A percentile compares a stretch with the other conserved stretches of the same genome.
phyloP scores from a whole-genome alignment of 1,140 invertebrate species.

The Oedothorax gibbosus region DNA sequence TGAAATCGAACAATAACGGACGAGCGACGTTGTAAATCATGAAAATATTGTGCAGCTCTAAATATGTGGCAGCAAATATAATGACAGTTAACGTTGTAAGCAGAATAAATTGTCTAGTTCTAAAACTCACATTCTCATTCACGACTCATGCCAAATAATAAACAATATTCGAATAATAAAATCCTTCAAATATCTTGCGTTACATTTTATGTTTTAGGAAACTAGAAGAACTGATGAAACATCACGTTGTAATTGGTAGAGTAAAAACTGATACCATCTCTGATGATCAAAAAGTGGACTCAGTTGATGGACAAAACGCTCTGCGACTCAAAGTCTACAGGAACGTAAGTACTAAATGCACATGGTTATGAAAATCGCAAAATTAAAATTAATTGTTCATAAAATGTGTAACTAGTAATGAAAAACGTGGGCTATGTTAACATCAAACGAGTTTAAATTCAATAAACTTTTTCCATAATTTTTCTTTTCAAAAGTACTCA shows the following conservation, averaged over 20 bases:
- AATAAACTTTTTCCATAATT: too few species aligned
- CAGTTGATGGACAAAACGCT: slow-evolving; percentile 69
- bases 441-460: too few species aligned
- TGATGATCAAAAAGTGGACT: slow-evolving; percentile 69
- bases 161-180: neutral
- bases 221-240: slow-evolving; percentile 68
- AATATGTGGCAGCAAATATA: too few species aligned
- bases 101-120: neutral
- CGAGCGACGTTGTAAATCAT: too few species aligned
- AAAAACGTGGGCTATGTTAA: too few species aligned
- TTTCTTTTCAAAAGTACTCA: too few species aligned
- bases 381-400: too few species aligned
- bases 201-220: slow-evolving; percentile 61
- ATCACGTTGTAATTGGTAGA: slow-evolving; percentile 68
- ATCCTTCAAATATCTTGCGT: neutral
- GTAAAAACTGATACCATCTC: slow-evolving; percentile 67
- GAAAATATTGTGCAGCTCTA: too few species aligned
- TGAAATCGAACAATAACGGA: too few species aligned
- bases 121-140: neutral
- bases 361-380: too few species aligned
- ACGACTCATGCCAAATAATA: neutral
- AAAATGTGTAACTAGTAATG: too few species aligned
- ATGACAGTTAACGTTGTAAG: too few species aligned
- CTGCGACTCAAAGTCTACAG: slow-evolving; percentile 70
- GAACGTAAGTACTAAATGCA: slow-evolving; percentile 62